Evolutionary conservation across 2,797 vertebrate species (phyloP).

Genomic region (Buceros bicornis): DNA sequence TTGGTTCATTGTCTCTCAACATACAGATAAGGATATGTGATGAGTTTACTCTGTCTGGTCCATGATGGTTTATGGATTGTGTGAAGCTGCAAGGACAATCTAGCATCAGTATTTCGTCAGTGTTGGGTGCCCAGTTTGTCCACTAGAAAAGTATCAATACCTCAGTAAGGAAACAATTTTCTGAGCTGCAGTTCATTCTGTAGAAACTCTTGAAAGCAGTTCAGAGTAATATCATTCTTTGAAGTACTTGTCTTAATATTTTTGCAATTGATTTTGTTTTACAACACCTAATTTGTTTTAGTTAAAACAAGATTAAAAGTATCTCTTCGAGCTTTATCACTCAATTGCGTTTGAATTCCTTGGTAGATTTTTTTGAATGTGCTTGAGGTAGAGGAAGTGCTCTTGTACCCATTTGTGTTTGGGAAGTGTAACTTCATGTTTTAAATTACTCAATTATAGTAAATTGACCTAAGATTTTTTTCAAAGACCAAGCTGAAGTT

Average conservation of each 20-base stretch:
- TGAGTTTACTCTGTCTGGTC: neutral
- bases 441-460: neutral
- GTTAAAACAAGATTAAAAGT: neutral
- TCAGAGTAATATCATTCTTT: neutral
- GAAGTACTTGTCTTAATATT: neutral
- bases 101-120: neutral
- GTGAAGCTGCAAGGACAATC: neutral
- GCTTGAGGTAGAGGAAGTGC: neutral
- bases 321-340: neutral
- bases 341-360: neutral
- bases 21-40: neutral
- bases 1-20: accelerated
- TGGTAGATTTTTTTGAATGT: neutral
- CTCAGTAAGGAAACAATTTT: neutral
- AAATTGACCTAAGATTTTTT: neutral
- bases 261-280: neutral
- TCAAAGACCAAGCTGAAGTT: neutral
- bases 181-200: neutral
- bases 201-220: neutral
- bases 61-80: neutral
- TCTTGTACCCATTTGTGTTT: neutral
- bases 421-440: neutral
- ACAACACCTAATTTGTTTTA: neutral
- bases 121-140: neutral
- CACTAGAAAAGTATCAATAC: neutral